Evolutionary conservation across 1,140 invertebrate genomes (phyloP).

Genomic region (Scaptomyza hsui): DNA sequence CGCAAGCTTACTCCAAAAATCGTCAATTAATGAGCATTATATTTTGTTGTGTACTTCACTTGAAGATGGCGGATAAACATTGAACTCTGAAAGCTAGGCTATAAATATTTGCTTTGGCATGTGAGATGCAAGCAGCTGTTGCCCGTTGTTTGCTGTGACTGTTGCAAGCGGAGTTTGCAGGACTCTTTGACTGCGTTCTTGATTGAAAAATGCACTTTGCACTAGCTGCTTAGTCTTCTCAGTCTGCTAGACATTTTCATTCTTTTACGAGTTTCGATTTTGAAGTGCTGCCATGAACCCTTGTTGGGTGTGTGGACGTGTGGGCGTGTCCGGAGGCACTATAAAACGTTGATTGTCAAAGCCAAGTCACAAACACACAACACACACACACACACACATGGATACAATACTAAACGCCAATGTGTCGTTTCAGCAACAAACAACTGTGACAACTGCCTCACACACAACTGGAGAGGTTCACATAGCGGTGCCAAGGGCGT

Average conservation of each 20-base stretch:
- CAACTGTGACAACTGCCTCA: conserved; percentile 29
- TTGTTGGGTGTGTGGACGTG: not conserved
- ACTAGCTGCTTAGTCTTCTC: not conserved
- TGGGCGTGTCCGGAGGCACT: conserved; percentile 24
- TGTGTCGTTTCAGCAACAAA: conserved; percentile 44
- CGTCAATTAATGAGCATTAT: not conserved
- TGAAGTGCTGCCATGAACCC: not conserved
- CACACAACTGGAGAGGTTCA: not conserved
- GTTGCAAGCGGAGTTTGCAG: conserved; percentile 11
- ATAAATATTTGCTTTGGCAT: conserved; percentile 53
- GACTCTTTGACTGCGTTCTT: conserved; percentile 32
- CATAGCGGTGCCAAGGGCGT: conserved; percentile 8
- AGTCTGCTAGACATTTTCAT: conserved; percentile 2
- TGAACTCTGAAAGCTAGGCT: not conserved
- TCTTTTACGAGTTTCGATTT: not conserved
- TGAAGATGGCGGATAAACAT: not conserved
- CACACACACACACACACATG: not conserved
- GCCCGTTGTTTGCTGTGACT: not conserved
- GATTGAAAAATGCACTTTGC: conserved; percentile 58
- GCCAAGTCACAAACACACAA: conserved; percentile 10
- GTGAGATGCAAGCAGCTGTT: conserved; percentile 27
- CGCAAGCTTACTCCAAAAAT: not conserved
- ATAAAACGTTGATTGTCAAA: conserved; percentile 44
- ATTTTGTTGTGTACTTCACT: conserved; percentile 2
- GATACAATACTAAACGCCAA: conserved; percentile 33